phyloP scores from a whole-genome alignment of 2,797 vertebrate genomes.

The Coreius guichenoti region DNA sequence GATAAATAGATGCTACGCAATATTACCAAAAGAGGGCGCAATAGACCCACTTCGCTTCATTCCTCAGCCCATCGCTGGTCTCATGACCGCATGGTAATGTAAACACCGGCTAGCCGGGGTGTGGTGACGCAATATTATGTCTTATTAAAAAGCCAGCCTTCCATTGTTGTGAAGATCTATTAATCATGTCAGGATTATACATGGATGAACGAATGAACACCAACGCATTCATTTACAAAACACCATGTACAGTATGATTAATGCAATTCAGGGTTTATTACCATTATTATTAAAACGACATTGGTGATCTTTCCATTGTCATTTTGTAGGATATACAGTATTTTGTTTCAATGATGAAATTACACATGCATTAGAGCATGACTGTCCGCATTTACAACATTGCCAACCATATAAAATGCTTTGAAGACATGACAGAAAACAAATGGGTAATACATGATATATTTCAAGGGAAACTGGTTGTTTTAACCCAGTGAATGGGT shows the following conservation, averaged over 20 bases:
- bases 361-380: no score
- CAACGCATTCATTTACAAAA: not conserved
- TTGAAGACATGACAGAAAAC: not conserved
- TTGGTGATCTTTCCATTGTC: not conserved
- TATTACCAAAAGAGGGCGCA: slow-evolving; percentile 35
- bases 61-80: not conserved
- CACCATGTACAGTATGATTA: not conserved
- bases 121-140: slow-evolving; percentile 38
- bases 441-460: not conserved
- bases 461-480: not conserved
- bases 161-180: slow-evolving; percentile 34
- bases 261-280: not conserved
- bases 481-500: no score
- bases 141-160: not conserved
- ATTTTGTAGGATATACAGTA: not conserved
- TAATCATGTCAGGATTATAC: slow-evolving; percentile 20
- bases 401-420: not conserved
- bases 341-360: not conserved
- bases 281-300: not conserved
- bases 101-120: slow-evolving; percentile 36
- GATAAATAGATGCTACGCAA: not conserved
- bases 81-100: slow-evolving; percentile 52
- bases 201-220: not conserved
- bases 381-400: not conserved
- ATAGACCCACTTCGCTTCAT: not conserved